Evolutionary conservation across 2,888 invertebrate genomes (phyloP).

Genomic region (Nephrotoma appendiculata): DNA sequence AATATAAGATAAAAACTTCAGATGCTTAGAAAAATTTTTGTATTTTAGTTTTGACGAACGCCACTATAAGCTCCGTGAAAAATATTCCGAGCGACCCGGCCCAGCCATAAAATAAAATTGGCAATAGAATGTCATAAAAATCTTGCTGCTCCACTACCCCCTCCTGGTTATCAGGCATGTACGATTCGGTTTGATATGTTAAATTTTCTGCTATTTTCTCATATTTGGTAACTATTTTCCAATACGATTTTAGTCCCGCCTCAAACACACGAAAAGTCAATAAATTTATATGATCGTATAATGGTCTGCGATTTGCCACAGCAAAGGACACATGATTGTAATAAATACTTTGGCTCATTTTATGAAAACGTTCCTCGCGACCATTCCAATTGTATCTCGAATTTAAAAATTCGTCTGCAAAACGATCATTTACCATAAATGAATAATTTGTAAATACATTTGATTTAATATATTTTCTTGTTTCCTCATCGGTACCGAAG

Average conservation of each 20-base stretch:
- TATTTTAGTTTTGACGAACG: background rate
- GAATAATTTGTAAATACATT: background rate
- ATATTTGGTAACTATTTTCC: background rate
- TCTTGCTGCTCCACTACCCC: background rate
- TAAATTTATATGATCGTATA: background rate
- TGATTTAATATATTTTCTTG: background rate
- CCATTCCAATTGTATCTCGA: background rate
- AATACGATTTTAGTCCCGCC: background rate
- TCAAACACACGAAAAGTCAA: background rate
- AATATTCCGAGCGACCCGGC: background rate
- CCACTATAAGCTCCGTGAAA: background rate
- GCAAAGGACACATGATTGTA: background rate
- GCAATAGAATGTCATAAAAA: background rate
- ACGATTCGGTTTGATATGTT: background rate
- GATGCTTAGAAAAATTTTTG: too few relatives aligned
- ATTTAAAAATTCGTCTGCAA: background rate
- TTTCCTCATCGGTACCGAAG: background rate
- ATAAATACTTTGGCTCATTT: background rate
- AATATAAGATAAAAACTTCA: too few relatives aligned
- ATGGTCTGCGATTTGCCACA: background rate
- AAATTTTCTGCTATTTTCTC: background rate
- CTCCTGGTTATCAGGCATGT: background rate
- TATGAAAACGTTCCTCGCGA: background rate
- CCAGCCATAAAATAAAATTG: background rate
- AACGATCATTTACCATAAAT: background rate